A percentile compares a stretch with the other conserved stretches of the same genome.
Evolutionary conservation across 2,113 vertebrate genomes (phyloP).

Genomic region (Chunga burmeisteri): DNA sequence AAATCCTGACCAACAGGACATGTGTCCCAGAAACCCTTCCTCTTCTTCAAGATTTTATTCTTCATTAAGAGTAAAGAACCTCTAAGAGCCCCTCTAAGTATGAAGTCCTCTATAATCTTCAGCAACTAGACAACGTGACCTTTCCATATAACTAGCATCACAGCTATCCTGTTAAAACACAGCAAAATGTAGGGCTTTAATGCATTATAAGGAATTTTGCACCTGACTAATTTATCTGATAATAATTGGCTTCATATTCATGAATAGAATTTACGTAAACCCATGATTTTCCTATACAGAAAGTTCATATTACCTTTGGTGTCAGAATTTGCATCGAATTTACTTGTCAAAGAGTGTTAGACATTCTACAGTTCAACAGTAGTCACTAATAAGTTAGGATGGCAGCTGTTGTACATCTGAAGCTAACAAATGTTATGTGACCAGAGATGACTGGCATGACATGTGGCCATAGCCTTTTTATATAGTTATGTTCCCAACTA

Average conservation of each 20-base stretch:
- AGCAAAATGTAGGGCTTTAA: background rate
- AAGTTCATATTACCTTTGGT: background rate
- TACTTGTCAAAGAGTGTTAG: background rate
- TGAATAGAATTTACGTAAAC: background rate
- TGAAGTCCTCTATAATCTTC: background rate
- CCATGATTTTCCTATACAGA: background rate
- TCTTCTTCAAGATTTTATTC: background rate
- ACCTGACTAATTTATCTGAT: background rate
- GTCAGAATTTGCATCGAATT: background rate
- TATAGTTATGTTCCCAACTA: constrained; percentile 68
- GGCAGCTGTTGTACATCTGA: constrained; percentile 74
- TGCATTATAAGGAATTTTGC: background rate
- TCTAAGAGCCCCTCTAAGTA: background rate
- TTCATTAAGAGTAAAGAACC: background rate
- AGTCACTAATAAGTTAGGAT: constrained; percentile 57
- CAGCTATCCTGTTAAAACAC: background rate
- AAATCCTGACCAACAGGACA: background rate
- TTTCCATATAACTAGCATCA: background rate
- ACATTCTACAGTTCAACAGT: constrained; percentile 22
- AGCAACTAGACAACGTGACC: background rate
- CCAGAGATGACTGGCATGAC: constrained; percentile 74
- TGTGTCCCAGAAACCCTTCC: background rate
- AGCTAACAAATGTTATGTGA: constrained; percentile 76
- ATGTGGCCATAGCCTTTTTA: constrained; percentile 63
- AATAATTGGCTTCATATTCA: background rate